A percentile compares a stretch with the other conserved stretches of the same genome.
These are phyloP conservation scores for Nemopilema nomurai DNA, from an alignment of 30 jellyfish, hydroid and myxozoan genomes.

Conservation along the genomic window DNA sequence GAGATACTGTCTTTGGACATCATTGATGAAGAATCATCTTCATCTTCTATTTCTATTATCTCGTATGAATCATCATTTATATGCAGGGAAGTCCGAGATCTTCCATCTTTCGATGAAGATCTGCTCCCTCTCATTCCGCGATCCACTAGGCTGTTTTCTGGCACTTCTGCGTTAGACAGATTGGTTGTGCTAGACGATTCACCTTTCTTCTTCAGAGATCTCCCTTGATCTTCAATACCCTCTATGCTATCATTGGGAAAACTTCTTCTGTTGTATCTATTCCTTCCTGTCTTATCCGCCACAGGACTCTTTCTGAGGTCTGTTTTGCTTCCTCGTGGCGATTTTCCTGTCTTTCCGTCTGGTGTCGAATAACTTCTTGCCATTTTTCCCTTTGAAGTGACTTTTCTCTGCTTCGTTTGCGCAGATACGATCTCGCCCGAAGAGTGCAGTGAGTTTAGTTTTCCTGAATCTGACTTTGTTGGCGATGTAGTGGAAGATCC, in stretches of 20 bases:
- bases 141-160: constrained; percentile 34
- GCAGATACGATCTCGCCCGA: constrained; percentile 13
- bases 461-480: constrained; percentile 17
- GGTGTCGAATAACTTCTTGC: constrained; percentile 56
- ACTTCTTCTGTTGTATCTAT: constrained; percentile 17
- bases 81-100: constrained; percentile 38
- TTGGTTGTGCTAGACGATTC: constrained; percentile 45
- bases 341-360: background rate
- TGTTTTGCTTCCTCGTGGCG: constrained; percentile 17
- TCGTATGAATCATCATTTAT: constrained; percentile 46
- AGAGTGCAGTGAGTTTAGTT: constrained; percentile 28
- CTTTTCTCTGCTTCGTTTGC: constrained; percentile 15
- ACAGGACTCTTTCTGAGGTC: constrained; percentile 27
- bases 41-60: constrained; percentile 43
- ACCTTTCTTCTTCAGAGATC: background rate
- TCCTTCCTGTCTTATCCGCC: background rate
- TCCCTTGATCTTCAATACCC: constrained; percentile 9
- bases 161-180: constrained; percentile 41
- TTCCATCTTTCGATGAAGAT: constrained; percentile 28
- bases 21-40: background rate
- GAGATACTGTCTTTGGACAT: constrained; percentile 3
- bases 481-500: constrained; percentile 37
- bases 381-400: constrained; percentile 15
- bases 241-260: constrained; percentile 18
- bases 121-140: constrained; percentile 52